These are phyloP conservation scores for Saxidomus purpurata DNA, from an alignment of 1,140 invertebrate genomes.

Conservation along the genomic window DNA sequence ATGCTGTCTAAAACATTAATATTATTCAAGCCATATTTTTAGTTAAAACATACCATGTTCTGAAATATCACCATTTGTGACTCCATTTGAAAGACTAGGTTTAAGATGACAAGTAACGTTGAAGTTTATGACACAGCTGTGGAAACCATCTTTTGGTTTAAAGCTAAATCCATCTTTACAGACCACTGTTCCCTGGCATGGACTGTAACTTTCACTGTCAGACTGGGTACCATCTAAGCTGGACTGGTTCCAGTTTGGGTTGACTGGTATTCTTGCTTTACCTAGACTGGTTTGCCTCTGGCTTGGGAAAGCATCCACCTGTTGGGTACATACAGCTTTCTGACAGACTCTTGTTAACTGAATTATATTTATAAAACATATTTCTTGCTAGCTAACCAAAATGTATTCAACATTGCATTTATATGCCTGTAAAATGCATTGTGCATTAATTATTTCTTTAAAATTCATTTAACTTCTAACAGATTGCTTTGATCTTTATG, in stretches of 20 bases:
- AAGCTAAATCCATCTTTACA: conserved; percentile 49
- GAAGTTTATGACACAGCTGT: conserved; percentile 39
- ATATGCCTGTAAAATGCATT: no score
- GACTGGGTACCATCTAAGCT: conserved; percentile 54
- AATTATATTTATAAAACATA: no score
- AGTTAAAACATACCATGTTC: conserved; percentile 40
- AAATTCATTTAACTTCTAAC: no score
- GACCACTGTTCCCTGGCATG: conserved; percentile 28
- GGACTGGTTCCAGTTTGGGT: conserved; percentile 49
- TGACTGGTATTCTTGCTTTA: conserved; percentile 49
- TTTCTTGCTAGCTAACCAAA: no score
- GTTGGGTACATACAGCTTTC: not conserved
- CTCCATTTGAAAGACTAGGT: conserved; percentile 40
- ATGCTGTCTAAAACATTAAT: no score
- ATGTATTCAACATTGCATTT: no score
- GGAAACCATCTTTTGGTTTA: not conserved
- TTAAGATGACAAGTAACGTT: conserved; percentile 53
- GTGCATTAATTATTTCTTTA: no score
- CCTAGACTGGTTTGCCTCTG: conserved; percentile 47
- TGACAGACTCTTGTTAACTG: no score
- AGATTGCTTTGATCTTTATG: no score
- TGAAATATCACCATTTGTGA: conserved; percentile 10
- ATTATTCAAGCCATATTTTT: no score
- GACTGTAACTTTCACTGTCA: not conserved
- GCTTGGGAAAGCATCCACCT: not conserved